phyloP scores from a whole-genome alignment of 2,888 invertebrate genomes.

The Drosophila fulvimacula region DNA sequence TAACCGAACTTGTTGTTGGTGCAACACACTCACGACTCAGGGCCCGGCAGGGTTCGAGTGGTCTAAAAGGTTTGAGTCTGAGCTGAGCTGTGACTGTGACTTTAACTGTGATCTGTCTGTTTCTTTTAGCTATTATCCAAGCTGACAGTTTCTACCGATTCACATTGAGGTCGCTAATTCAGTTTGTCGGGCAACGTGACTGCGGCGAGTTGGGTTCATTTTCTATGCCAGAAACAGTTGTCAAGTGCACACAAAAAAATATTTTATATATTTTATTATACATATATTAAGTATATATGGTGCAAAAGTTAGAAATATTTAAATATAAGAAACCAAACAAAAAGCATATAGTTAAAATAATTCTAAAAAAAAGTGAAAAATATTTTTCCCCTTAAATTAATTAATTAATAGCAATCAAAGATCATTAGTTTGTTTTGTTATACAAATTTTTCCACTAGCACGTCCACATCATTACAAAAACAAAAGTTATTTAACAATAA shows the following conservation, averaged over 20 bases:
- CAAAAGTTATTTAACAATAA: background rate
- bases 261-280: too few species aligned
- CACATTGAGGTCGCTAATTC: constrained; percentile 32
- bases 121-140: constrained; percentile 17
- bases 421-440: background rate
- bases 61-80: background rate
- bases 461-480: too few species aligned
- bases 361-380: background rate
- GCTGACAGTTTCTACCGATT: constrained; percentile 22
- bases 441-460: too few species aligned
- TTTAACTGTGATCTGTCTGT: constrained; percentile 3
- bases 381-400: too few species aligned
- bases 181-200: constrained; percentile 55
- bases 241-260: background rate
- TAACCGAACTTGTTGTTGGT: constrained; percentile 19
- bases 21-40: constrained; percentile 11
- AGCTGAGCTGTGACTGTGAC: background rate
- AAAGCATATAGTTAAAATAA: too few species aligned
- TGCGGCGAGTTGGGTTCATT: constrained; percentile 41
- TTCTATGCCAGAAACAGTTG: constrained; percentile 1
- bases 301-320: background rate
- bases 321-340: background rate
- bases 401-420: background rate
- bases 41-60: constrained; percentile 4
- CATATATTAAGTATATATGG: background rate